Conservation (phyloP, 2,113 vertebrate genomes). For the Proteles cristata region DNA sequence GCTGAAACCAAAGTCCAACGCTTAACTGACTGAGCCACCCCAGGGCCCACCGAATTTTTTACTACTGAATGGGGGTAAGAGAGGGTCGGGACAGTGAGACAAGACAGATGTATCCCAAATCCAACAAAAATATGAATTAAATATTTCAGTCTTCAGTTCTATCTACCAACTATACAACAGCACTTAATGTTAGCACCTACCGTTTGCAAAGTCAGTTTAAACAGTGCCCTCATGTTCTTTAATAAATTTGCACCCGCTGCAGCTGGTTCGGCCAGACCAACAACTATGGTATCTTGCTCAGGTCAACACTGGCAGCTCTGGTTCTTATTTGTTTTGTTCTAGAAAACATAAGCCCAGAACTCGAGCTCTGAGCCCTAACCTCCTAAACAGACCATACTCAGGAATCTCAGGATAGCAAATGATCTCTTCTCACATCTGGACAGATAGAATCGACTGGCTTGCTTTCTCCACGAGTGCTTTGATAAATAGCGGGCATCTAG, state of each 20-base stretch:
- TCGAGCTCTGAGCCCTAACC: neutral
- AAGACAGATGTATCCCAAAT: neutral
- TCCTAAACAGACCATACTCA: neutral
- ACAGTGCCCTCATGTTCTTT: neutral
- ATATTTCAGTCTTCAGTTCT: neutral
- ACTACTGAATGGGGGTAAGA: neutral
- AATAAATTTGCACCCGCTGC: neutral
- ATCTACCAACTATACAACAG: neutral
- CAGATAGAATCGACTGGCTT: neutral
- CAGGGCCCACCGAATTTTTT: too few relatives aligned
- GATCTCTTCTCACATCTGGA: neutral
- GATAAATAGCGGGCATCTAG: neutral
- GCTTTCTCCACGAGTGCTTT: neutral
- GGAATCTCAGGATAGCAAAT: neutral
- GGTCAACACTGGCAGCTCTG: neutral
- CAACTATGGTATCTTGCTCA: neutral
- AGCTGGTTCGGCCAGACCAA: neutral
- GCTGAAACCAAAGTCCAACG: too few relatives aligned
- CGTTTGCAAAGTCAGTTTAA: neutral
- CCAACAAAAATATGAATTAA: neutral
- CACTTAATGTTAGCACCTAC: neutral
- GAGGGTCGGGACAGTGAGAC: accelerated
- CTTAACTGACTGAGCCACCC: too few relatives aligned
- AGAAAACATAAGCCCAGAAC: neutral
- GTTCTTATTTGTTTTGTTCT: neutral